Conservation (phyloP, 2,113 vertebrate genomes). For the Rissa tridactyla region DNA sequence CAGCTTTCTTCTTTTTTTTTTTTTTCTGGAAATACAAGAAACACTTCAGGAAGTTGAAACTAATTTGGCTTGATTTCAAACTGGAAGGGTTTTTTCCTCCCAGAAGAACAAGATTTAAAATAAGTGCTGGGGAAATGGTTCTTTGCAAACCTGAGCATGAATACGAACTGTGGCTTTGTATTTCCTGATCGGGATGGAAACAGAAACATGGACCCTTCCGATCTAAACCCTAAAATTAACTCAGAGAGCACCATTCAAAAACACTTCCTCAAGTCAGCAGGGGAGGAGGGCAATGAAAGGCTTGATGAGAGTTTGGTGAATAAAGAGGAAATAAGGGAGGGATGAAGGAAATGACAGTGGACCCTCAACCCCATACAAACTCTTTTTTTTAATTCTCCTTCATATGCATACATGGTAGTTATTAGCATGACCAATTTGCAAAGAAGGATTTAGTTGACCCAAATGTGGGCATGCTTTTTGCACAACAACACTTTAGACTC, state of each 20-base stretch:
- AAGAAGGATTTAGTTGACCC: background rate
- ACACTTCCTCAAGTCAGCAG: constrained; percentile 56
- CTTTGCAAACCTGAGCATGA: constrained; percentile 1
- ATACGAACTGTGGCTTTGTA: background rate
- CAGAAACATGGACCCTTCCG: constrained; percentile 3
- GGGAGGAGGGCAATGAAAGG: constrained; percentile 16
- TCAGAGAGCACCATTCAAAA: constrained; percentile 47
- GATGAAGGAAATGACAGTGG: background rate
- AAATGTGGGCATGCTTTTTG: background rate
- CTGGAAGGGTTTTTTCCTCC: background rate
- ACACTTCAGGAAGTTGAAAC: constrained; percentile 30
- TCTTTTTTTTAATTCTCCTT: background rate
- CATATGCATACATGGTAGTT: background rate
- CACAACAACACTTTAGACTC: background rate
- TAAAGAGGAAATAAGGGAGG: constrained; percentile 39
- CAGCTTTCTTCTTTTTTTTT: background rate
- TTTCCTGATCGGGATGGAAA: constrained; percentile 42
- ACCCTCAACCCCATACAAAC: background rate
- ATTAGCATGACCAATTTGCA: background rate
- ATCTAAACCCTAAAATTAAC: constrained; percentile 55
- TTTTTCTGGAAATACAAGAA: background rate
- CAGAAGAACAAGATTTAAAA: constrained; percentile 41
- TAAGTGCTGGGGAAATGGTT: constrained; percentile 5
- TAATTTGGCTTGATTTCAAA: constrained; percentile 37
- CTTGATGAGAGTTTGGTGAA: constrained; percentile 42